Percentiles rank a stretch among this genome's conserved stretches.
Evolutionary conservation across 1,140 invertebrate species (phyloP).

Genomic region (Hetaerina americana): DNA sequence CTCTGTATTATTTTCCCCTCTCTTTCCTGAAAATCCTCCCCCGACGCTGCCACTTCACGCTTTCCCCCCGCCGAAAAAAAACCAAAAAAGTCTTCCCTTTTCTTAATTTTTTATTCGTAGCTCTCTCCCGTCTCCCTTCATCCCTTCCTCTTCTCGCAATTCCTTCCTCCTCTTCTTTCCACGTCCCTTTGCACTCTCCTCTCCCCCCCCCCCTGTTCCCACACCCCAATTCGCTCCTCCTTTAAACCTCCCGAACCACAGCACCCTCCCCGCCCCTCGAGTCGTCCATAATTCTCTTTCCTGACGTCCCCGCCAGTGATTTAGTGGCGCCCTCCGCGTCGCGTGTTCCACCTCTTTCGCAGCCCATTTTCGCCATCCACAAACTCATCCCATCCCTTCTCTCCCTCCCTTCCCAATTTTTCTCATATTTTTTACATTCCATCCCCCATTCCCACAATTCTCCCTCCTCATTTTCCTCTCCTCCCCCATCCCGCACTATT

Average conservation of each 20-base stretch:
- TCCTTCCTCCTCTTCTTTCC: neutral
- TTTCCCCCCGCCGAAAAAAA: no score
- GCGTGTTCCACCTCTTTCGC: neutral
- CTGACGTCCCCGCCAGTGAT: neutral
- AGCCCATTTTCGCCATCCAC: neutral
- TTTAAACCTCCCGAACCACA: neutral
- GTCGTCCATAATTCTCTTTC: neutral
- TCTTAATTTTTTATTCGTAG: no score
- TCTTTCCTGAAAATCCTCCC: no score
- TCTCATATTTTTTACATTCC: neutral
- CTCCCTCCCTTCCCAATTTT: neutral
- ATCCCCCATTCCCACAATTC: neutral
- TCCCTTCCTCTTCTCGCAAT: neutral
- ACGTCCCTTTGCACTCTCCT: neutral
- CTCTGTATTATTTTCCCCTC: no score
- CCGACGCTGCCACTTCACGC: no score
- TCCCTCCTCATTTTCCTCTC: neutral
- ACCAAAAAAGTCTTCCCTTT: no score
- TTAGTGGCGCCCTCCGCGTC: neutral
- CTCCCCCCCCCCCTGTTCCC: neutral
- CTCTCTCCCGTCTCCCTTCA: no score
- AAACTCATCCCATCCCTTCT: neutral
- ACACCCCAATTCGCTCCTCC: neutral
- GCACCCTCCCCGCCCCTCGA: neutral
- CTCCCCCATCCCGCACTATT: neutral